Conservation (phyloP, 2,888 invertebrate species). For the Oligia strigilis region DNA sequence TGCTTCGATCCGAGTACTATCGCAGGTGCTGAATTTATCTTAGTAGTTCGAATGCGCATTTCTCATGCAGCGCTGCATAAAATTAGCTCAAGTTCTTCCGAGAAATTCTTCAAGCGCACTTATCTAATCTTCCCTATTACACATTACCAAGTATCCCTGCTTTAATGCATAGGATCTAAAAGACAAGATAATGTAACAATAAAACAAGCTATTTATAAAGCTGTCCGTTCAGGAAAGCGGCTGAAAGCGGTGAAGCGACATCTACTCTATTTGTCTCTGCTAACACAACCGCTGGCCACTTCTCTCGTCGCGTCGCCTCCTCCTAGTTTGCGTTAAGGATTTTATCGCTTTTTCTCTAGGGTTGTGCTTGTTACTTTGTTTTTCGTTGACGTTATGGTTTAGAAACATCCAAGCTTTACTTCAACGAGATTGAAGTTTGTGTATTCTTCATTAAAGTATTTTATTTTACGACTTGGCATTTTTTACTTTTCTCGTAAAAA, state of each 20-base stretch:
- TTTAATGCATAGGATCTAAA: slow-evolving; percentile 62
- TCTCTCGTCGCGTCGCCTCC: slow-evolving; percentile 78
- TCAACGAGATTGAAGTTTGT: slow-evolving; percentile 30
- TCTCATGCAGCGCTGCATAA: slow-evolving; percentile 17
- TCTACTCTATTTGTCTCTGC: slow-evolving; percentile 86
- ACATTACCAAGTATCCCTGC: slow-evolving; percentile 40
- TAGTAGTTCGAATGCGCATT: slow-evolving; percentile 28
- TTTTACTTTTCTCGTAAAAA: slow-evolving; percentile 2
- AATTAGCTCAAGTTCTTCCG: slow-evolving; percentile 10
- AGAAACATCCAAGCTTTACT: slow-evolving; percentile 55
- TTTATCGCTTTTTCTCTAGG: slow-evolving; percentile 83
- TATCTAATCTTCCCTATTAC: slow-evolving; percentile 31
- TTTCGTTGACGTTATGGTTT: slow-evolving; percentile 66
- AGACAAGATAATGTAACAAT: slow-evolving; percentile 75
- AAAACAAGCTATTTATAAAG: slow-evolving; percentile 84
- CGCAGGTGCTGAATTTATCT: slow-evolving; percentile 38
- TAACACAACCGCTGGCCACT: slow-evolving; percentile 85
- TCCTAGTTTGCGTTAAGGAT: slow-evolving; percentile 84
- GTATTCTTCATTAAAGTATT: slow-evolving; percentile 25
- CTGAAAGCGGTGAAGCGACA: slow-evolving; percentile 80
- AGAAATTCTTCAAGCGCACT: slow-evolving; percentile 20
- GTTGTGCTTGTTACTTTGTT: slow-evolving; percentile 70
- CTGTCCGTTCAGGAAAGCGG: slow-evolving; percentile 76
- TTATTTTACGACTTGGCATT: slow-evolving; percentile 8
- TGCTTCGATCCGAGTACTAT: slow-evolving; percentile 36